Evolutionary conservation across 2,888 invertebrate species (phyloP), one percentile per base, ranked within the genome.

Genomic region (Phrixothrix hirtus): DNA sequence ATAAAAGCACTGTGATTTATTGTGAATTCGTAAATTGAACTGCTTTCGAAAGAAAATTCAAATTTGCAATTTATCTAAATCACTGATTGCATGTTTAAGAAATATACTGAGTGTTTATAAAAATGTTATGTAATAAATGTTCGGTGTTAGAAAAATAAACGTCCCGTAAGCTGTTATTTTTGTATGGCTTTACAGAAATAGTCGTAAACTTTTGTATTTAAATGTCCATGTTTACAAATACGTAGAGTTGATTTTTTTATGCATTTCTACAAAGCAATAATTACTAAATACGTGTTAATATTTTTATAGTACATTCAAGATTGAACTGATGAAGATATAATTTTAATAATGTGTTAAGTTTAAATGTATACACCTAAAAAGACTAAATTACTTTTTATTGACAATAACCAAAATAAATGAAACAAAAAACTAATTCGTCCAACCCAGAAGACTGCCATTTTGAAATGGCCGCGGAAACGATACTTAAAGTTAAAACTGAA

Each of bases 401-500:
- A 52, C 52, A 52, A 52, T 52, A 52, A 47, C 35, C 25, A 7
- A 2, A 34, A 14, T 7, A 9, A 34, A 11, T 13, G 37, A 30
- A 37, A 9, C 30, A 15, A 29, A 48, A 29, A 42, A n/a, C 14
- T 36, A 32, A 47, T 39, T 42, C 48, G 48, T 48, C 48, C 48
- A 41, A 14, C 48, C 48, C 48, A 41, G 31, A 47, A 41, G 41
- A 48, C 48, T 48, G 42, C 48, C 50, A 50, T 43, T 34, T 48
- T 36, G 47, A 59, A 49, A 64, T 64, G 64, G 60, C 64, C 34
- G 45, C 59, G 13, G 64, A 64, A 47, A 39, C 58, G 13, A 53
- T 49, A 46, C 44, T 46, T 34, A 57, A 58, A 44, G 52, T 57
- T 11, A 61, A 62, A 52, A 37, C 50, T 7, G 58, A 62, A 55